A percentile compares a stretch with the other conserved stretches of the same genome.
Conservation (phyloP, 2,888 invertebrate genomes). For the Orchestes rusci region DNA sequence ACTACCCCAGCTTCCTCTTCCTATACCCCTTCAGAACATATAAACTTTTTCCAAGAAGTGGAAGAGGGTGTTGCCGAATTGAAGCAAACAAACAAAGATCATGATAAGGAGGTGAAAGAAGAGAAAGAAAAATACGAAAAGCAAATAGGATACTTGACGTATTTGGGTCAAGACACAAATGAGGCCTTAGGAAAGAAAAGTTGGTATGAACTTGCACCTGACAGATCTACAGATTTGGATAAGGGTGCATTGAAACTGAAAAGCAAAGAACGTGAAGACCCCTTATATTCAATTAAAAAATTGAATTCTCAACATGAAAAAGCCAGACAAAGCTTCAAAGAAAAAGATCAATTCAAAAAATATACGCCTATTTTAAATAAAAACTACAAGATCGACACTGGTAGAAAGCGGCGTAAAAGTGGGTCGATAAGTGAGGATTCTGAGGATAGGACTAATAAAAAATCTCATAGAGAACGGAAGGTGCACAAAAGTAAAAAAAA, state of each 20-base stretch:
- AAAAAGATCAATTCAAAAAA: conserved; percentile 28
- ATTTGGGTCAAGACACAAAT: conserved; percentile 88
- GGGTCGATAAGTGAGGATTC: conserved; percentile 7
- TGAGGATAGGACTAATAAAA: conserved; percentile 35
- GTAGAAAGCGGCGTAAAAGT: conserved; percentile 7
- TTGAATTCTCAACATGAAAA: conserved; percentile 38
- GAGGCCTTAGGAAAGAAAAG: conserved; percentile 77
- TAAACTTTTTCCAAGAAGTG: conserved; percentile 64
- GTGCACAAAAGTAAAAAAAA: conserved; percentile 19
- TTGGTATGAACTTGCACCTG: conserved; percentile 79
- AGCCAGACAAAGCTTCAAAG: conserved; percentile 19
- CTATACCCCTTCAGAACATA: conserved; percentile 25
- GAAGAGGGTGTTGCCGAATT: conserved; percentile 63
- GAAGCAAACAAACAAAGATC: conserved; percentile 70
- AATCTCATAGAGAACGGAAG: conserved; percentile 34
- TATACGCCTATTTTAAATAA: conserved; percentile 17
- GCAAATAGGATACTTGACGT: conserved; percentile 92
- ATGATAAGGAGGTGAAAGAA: conserved; percentile 81
- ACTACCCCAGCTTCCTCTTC: background rate
- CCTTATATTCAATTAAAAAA: conserved; percentile 62
- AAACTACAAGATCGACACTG: conserved; percentile 2
- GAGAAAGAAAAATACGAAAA: conserved; percentile 96
- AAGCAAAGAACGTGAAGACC: conserved; percentile 64
- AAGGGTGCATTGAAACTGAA: conserved; percentile 59
- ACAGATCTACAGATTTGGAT: conserved; percentile 44